Percentiles rank a stretch among this genome's conserved stretches.
These are phyloP conservation scores for Diachasmimorpha longicaudata DNA, from an alignment of 1,140 invertebrate genomes.

Conservation along the genomic window DNA sequence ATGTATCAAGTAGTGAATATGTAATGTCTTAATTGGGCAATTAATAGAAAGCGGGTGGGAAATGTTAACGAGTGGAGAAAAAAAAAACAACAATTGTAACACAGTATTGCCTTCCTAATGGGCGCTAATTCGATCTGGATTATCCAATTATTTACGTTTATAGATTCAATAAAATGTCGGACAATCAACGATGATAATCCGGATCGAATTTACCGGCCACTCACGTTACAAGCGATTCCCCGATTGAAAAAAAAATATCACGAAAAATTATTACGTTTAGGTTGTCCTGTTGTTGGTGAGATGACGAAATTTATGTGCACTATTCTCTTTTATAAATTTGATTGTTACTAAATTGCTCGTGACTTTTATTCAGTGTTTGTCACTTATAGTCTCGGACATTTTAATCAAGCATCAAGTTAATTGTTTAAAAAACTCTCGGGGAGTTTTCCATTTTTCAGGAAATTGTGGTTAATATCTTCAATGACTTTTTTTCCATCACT, in stretches of 20 bases:
- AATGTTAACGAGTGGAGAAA: slow-evolving; percentile 30
- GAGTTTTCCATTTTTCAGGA: neutral
- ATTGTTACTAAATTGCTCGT: neutral
- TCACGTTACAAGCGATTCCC: slow-evolving; percentile 24
- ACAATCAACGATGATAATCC: slow-evolving; percentile 50
- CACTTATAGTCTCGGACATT: neutral
- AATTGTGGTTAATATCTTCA: neutral
- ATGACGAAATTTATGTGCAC: neutral
- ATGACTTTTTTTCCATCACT: neutral
- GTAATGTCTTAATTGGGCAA: neutral
- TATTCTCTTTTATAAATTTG: neutral
- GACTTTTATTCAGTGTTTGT: neutral
- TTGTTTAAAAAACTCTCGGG: neutral
- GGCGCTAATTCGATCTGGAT: slow-evolving; percentile 43
- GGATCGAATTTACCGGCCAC: slow-evolving; percentile 29
- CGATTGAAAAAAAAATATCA: slow-evolving; percentile 10
- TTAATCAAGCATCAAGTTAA: neutral
- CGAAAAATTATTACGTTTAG: neutral
- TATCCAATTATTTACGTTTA: slow-evolving; percentile 47
- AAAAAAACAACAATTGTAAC: slow-evolving; percentile 38
- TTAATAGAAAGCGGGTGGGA: slow-evolving; percentile 22
- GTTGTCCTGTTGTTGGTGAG: neutral
- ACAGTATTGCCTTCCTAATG: slow-evolving; percentile 59
- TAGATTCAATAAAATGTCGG: slow-evolving; percentile 42
- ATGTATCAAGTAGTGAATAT: neutral